Conservation (phyloP, 1,140 invertebrate species). For the Apis florea region DNA sequence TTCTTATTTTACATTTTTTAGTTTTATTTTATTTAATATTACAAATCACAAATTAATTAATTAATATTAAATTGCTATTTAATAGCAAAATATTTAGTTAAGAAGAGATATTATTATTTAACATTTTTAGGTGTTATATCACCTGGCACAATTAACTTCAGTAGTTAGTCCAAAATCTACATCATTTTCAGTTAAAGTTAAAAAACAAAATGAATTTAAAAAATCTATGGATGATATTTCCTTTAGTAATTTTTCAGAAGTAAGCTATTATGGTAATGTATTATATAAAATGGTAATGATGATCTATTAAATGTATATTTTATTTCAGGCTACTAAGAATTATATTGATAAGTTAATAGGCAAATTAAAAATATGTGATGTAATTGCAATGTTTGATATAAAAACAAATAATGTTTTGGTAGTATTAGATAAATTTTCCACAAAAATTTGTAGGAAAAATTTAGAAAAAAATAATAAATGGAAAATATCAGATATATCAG, state of each 20-base stretch:
- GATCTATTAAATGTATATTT: conserved; percentile 26
- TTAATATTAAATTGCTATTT: background rate
- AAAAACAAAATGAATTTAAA: conserved; percentile 61
- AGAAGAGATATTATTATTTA: conserved; percentile 32
- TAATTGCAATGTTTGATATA: conserved; percentile 53
- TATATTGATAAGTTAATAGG: conserved; percentile 67
- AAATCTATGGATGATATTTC: conserved; percentile 64
- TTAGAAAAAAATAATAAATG: conserved; percentile 67
- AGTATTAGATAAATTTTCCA: conserved; percentile 64
- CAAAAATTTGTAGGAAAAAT: conserved; percentile 52
- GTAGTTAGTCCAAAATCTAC: conserved; percentile 71
- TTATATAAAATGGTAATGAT: background rate
- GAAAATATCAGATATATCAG: conserved; percentile 75
- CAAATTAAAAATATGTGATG: conserved; percentile 62
- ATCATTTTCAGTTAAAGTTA: conserved; percentile 62
- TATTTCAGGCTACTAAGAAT: conserved; percentile 73
- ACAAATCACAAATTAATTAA: background rate
- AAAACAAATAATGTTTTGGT: conserved; percentile 62
- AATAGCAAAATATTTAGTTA: background rate
- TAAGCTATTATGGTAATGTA: conserved; percentile 45
- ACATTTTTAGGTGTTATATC: conserved; percentile 75
- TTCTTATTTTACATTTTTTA: background rate
- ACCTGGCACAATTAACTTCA: conserved; percentile 76
- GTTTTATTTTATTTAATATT: background rate
- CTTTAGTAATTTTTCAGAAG: conserved; percentile 69